Evolutionary conservation across 2,888 invertebrate species (phyloP).

Genomic region (Pyrochroa serraticornis): DNA sequence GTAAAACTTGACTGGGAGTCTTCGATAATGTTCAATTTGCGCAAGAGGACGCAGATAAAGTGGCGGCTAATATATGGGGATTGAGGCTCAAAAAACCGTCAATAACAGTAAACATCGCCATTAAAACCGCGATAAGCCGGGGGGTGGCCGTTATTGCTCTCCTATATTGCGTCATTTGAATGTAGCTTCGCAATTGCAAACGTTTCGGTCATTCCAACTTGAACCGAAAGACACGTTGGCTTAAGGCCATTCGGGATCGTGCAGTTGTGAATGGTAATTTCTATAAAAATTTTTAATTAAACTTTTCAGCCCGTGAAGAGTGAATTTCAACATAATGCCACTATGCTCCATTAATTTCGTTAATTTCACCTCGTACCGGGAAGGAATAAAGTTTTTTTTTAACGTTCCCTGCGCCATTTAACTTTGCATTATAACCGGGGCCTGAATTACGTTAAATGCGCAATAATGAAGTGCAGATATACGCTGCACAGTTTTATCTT

Average conservation of each 20-base stretch:
- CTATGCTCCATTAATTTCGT: conserved; percentile 49
- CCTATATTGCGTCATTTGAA: conserved; percentile 52
- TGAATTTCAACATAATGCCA: conserved; percentile 31
- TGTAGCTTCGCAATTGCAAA: conserved; percentile 44
- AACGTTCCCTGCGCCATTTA: conserved; percentile 45
- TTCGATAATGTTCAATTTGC: too few relatives aligned
- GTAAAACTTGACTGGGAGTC: too few relatives aligned
- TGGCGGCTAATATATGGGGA: too few relatives aligned
- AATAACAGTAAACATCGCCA: too few relatives aligned
- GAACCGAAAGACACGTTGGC: background rate
- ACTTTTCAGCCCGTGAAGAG: conserved; percentile 34
- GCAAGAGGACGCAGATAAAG: too few relatives aligned
- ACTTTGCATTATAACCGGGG: conserved; percentile 41
- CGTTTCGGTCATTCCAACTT: conserved; percentile 14
- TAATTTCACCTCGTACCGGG: conserved; percentile 44
- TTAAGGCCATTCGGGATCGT: background rate
- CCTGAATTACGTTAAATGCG: conserved; percentile 46
- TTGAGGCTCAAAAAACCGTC: too few relatives aligned
- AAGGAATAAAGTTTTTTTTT: conserved; percentile 43
- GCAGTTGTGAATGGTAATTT: conserved; percentile 30
- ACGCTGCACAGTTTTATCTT: conserved; percentile 43
- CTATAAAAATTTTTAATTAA: conserved; percentile 46
- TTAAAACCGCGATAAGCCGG: conserved; percentile 43
- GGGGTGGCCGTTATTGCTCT: conserved; percentile 46
- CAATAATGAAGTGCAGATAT: conserved; percentile 47